Evolutionary conservation across 2,113 vertebrate genomes (phyloP), one percentile per base, ranked within the genome.

Genomic region (Proterorhinus semilunaris): DNA sequence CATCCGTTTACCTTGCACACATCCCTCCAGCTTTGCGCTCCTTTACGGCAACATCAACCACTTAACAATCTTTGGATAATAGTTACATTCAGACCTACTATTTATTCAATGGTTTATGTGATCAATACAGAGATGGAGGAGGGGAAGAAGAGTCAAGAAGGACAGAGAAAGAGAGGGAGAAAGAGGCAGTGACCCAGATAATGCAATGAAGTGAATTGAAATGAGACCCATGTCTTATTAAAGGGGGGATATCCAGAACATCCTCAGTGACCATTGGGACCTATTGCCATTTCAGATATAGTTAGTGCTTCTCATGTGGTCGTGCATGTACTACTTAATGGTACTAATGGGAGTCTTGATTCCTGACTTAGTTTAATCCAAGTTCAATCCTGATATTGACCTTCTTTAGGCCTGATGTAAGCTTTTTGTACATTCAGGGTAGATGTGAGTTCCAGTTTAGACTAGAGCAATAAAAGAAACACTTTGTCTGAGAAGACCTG

Each of bases 181-280:
- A 64, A 71, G 61, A 62, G 74, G 80, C 72, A 74, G 47, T 89
- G 87, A 83, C 86, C 84, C 82, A 89, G 74, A 86, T 88, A 86
- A 86, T 81, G 69, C 67, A 83, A 77, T 76, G 69, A 75, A 75
- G 70, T 72, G 74, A 83, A 77, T 81, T 81, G 62, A 91, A 72
- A 8, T 91, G 82, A 81, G 83, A 92, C 76, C 27, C 58, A 42
- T 50, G 9, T 70, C 69, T 68, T 62, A 8, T 21, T 36, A 9
- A 10, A 74, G 80, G 71, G 27, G 58, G 12, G 2, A 15, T 16
- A 61, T 61, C 42, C 42, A n/a, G 9, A 13, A 44, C 36, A 36
- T 10, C 57, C 44, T 44, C 36, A 13, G 36, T 17, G 57, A 61
- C 42, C 7, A n/a, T 27, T 10, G 15, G 13, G 13, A 59, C 12